Conservation (phyloP, 2,113 vertebrate genomes). For the Mixornis gularis region DNA sequence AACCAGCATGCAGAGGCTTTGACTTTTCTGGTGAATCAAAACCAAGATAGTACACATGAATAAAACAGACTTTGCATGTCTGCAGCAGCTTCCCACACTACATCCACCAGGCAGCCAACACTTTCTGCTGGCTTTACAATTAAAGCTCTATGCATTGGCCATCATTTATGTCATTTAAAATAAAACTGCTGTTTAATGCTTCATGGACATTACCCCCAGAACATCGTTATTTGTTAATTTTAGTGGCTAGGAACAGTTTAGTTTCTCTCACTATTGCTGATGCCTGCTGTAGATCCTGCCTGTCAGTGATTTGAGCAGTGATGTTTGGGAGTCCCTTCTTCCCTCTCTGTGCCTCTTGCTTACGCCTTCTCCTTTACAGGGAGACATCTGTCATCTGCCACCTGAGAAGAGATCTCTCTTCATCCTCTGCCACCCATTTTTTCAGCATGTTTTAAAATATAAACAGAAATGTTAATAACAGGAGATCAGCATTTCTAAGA, state of each 20-base stretch:
- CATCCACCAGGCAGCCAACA: neutral
- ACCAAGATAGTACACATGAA: neutral
- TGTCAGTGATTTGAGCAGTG: neutral
- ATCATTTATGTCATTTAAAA: neutral
- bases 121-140: neutral
- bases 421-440: neutral
- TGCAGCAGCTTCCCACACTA: neutral
- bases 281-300: neutral
- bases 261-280: neutral
- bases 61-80: neutral
- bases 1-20: constrained; percentile 10
- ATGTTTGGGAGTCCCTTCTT: neutral
- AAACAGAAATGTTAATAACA: neutral
- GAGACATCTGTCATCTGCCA: neutral
- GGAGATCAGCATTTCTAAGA: neutral
- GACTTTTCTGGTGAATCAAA: neutral
- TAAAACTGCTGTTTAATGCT: neutral
- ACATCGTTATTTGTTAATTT: neutral
- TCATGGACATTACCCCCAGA: neutral
- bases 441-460: neutral
- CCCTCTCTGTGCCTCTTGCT: neutral
- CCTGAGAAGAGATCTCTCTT: neutral
- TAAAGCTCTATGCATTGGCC: neutral
- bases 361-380: neutral
- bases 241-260: neutral